A percentile compares a stretch with the other conserved stretches of the same genome.
Evolutionary conservation across 2,888 invertebrate species (phyloP).

Genomic region (Drosophila multiciliata): DNA sequence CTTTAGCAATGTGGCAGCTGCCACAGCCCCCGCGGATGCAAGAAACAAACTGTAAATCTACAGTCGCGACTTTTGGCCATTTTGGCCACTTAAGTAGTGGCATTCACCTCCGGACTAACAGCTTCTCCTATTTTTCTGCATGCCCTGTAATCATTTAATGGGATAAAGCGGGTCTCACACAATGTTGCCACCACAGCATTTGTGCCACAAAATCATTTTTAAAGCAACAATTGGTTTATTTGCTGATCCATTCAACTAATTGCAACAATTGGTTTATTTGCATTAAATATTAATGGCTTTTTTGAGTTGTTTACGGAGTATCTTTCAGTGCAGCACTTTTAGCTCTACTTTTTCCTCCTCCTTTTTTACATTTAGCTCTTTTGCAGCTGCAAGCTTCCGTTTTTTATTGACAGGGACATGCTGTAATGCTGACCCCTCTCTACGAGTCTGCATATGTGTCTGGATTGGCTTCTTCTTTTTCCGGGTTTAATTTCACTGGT

Average conservation of each 20-base stretch:
- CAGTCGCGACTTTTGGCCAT: constrained; percentile 59
- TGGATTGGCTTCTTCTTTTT: constrained; percentile 21
- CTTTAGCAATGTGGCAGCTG: neutral
- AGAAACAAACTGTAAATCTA: constrained; percentile 4
- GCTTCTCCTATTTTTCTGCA: constrained; percentile 39
- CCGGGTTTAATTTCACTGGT: constrained; percentile 21
- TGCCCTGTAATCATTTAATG: constrained; percentile 24
- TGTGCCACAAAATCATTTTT: neutral
- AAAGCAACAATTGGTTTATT: no score
- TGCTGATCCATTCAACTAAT: no score
- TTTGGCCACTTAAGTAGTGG: constrained; percentile 71
- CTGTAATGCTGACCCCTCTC: constrained; percentile 21
- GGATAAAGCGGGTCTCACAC: neutral
- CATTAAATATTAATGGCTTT: neutral
- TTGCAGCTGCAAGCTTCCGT: constrained; percentile 51
- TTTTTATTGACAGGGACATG: constrained; percentile 40
- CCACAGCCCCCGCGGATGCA: neutral
- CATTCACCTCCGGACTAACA: constrained; percentile 68
- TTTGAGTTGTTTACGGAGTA: constrained; percentile 8
- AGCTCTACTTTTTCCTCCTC: neutral
- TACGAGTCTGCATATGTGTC: neutral
- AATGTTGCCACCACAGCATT: neutral
- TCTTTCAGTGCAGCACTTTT: neutral
- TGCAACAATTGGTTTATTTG: no score
- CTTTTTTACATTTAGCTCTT: constrained; percentile 12